Evolutionary conservation across 2,113 vertebrate genomes (phyloP), one percentile per base, ranked within the genome.

Genomic region (Hypomesus transpacificus): DNA sequence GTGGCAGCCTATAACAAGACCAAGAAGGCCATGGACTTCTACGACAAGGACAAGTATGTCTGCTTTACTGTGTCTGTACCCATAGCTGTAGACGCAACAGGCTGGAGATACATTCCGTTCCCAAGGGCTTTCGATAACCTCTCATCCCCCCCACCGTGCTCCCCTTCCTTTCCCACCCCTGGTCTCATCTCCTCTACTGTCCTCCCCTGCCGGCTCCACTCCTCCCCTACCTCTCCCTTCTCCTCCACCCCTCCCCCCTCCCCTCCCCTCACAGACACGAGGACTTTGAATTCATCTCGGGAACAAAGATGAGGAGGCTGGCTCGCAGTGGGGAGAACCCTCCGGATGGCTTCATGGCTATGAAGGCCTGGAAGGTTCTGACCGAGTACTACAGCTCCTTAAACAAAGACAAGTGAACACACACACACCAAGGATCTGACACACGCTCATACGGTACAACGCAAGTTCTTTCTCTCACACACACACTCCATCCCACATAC

Each of bases 271-370:
- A 13, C 60, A 34, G 26, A 63, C 26, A 63, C 17, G 31, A 79
- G 0, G 95, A 98, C 9, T 99, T 97, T 75, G 95, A 99, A 83
- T 99, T 99, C 91, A 99, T 99, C 92, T 99, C 97, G 1, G 96
- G 97, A 63, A 99, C 96, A 0, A 95, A 94, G 46, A 98, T 99
- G 96, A 94, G 96, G 86, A 96, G 93, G 79, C 85, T 99, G 3
- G 97, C 97, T 67, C 90, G 92, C 1, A 95, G 93, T 31, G 94
- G 93, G 34, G 91, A 94, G 69, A 94, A 94, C 77, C 97, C 97
- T 50, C 97, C 96, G 0, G 95, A 98, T 0, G 97, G 97, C 51
- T 99, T 99, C 91, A 99, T 99, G 97, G 95, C 95, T 21, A 94
- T 89, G 3, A 96, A 95, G 79, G 97, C 97, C 11, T 99, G 97